Conservation (phyloP, 2,113 vertebrate species). For the Eulemur rufifrons region DNA sequence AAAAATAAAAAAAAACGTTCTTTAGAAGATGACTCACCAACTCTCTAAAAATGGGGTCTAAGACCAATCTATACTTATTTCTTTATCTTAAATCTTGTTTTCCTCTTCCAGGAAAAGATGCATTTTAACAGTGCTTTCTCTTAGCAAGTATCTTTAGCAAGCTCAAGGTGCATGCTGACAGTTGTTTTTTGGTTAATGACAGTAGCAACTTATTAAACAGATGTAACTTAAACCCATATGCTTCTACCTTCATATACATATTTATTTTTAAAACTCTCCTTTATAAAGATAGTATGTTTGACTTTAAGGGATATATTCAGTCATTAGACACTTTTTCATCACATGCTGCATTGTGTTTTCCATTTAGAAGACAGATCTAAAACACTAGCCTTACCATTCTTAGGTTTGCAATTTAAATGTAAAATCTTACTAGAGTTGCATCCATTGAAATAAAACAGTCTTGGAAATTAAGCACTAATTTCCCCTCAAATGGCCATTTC, state of each 20-base stretch:
- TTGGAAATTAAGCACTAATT: conserved; percentile 75
- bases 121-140: background rate
- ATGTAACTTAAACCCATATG: background rate
- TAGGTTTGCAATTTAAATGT: conserved; percentile 61
- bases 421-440: conserved; percentile 67
- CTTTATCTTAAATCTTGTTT: background rate
- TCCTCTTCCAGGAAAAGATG: background rate
- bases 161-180: background rate
- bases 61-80: background rate
- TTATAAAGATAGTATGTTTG: background rate
- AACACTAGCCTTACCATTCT: conserved; percentile 43
- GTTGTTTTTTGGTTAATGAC: background rate
- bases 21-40: background rate
- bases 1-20: background rate
- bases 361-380: conserved; percentile 68
- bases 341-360: conserved; percentile 27
- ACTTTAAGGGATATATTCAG: background rate
- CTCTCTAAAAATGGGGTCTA: background rate
- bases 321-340: conserved; percentile 45
- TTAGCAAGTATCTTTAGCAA: background rate
- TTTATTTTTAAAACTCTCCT: background rate
- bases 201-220: background rate
- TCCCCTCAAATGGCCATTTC: conserved; percentile 65
- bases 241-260: background rate
- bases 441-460: conserved; percentile 73